Evolutionary conservation across 2,797 vertebrate species (phyloP).

Genomic region (Malacoraja senta): DNA sequence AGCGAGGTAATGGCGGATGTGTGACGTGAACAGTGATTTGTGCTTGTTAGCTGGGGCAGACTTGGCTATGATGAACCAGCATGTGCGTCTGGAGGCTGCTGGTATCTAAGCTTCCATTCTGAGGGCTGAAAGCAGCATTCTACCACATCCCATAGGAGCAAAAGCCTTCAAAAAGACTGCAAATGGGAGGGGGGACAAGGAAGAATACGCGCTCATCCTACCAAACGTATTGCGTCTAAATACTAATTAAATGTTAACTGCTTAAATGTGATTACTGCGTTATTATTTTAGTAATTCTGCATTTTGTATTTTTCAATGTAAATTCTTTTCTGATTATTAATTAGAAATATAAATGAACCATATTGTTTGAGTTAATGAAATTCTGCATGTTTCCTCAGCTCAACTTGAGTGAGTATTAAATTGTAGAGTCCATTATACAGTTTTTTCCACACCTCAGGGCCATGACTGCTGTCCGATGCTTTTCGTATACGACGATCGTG

Average conservation of each 20-base stretch:
- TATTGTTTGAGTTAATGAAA: not conserved
- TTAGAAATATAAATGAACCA: not conserved
- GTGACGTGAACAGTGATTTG: not conserved
- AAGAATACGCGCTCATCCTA: not conserved
- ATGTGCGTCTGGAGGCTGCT: not conserved
- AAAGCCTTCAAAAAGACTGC: not conserved
- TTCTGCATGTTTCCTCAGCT: not conserved
- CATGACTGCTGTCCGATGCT: conserved; percentile 98
- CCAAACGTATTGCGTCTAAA: not conserved
- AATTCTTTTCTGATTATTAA: not conserved
- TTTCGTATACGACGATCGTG: conserved; percentile 87
- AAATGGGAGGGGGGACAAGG: not conserved
- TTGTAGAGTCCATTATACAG: not conserved
- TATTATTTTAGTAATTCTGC: not conserved
- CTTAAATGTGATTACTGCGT: not conserved
- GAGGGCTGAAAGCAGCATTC: not conserved
- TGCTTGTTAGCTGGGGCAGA: not conserved
- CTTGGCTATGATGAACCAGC: not conserved
- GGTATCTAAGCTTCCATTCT: not conserved
- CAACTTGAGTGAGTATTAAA: not conserved
- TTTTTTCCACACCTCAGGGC: conserved; percentile 61
- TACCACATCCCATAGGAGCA: not conserved
- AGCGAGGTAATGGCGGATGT: not conserved
- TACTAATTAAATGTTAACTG: not conserved
- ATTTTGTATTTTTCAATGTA: not conserved